Evolutionary conservation across 2,797 vertebrate species (phyloP), one percentile per base, ranked within the genome.

Genomic region (Pseudomugil gertrudae): DNA sequence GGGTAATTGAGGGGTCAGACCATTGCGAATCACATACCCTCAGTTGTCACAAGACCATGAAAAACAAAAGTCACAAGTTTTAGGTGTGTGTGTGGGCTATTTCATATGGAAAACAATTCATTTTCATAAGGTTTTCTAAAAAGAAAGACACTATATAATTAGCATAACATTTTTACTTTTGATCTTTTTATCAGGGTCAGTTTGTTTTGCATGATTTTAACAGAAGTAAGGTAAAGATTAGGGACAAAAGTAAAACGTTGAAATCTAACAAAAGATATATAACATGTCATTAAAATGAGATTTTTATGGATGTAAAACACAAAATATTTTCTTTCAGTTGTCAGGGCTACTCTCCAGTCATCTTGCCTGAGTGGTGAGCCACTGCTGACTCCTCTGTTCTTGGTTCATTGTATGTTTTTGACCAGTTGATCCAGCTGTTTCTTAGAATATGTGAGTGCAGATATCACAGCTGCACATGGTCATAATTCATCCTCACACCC

Each of bases 41-140:
- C 21, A 76, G 60, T 70, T 71, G 69, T 88, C 80, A 76, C 76
- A 78, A 21, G 71, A 76, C 77, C 71, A 56, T 68, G 13, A 76
- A 62, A 81, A 71, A 80, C 53, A 58, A 61, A 60, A 70, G 57
- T 82, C 80, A 84, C 69, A 73, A 80, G 83, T 55, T 82, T 27
- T 21, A 24, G n/a, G 24, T 52, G 52, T 58, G 29, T 63, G 2
- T 71, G 45, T 61, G 5, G 54, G 1, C 29, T 33, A 5, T 68
- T 52, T 51, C 3, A 50, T 65, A 19, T 51, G 33, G 50, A 32
- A 56, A 62, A 52, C 38, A 26, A 23, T 72, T 35, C 54, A 45
- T 43, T 58, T 45, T 38, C 29, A 45, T 17, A 13, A 11, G 0
- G 19, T 1, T 21, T 26, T 38, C 17, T 24, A 36, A 27, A 19